Percentiles rank a stretch among this genome's conserved stretches.
phyloP scores from a whole-genome alignment of 2,797 vertebrate species.

The Limosa lapponica region DNA sequence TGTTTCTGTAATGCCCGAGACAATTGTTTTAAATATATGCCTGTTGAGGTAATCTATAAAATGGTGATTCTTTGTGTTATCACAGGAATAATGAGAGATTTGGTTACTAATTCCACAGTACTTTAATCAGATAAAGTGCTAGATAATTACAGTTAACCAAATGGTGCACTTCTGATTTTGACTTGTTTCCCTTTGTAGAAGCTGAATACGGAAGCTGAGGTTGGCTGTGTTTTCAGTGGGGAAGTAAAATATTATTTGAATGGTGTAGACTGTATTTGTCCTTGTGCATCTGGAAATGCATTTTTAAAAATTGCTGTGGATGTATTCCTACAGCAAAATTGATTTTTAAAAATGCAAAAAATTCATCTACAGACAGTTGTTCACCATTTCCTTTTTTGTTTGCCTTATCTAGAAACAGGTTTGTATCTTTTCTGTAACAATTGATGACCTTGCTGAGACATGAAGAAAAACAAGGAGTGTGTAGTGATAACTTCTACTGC shows the following conservation, averaged over 20 bases:
- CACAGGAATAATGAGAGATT: slow-evolving; percentile 9
- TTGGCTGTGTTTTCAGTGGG: background rate
- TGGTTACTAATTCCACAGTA: slow-evolving; percentile 27
- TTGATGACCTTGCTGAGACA: background rate
- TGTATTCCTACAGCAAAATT: background rate
- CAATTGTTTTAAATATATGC: background rate
- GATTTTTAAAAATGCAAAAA: background rate
- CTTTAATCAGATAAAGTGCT: slow-evolving; percentile 45
- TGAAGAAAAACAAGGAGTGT: background rate
- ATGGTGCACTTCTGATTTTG: background rate
- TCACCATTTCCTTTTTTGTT: background rate
- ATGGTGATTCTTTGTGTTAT: background rate
- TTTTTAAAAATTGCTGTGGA: background rate
- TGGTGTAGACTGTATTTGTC: background rate
- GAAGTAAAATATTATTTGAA: background rate
- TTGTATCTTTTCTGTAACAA: background rate
- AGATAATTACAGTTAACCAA: slow-evolving; percentile 33
- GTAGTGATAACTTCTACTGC: background rate
- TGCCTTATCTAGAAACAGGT: background rate
- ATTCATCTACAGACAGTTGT: background rate
- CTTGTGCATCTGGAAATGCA: background rate
- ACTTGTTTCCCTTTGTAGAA: background rate
- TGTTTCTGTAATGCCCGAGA: background rate
- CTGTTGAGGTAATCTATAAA: background rate
- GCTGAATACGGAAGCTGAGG: background rate